A percentile compares a stretch with the other conserved stretches of the same genome.
These are phyloP conservation scores for Pyrocephalus nanus DNA, from an alignment of 2,797 vertebrate species.

Conservation along the genomic window DNA sequence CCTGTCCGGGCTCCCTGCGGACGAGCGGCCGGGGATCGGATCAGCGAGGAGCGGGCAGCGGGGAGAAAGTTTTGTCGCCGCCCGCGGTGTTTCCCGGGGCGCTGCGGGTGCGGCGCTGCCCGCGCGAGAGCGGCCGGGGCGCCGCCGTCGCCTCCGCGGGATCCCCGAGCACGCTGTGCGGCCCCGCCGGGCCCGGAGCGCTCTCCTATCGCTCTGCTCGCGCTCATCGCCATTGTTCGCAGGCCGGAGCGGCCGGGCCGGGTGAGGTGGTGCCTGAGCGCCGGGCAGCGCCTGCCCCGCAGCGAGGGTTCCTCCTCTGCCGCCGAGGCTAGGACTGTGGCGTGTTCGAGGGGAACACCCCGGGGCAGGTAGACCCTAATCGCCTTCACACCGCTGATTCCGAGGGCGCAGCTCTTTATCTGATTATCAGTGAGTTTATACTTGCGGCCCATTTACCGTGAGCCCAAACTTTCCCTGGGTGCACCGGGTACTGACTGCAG, in stretches of 20 bases:
- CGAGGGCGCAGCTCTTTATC: background rate
- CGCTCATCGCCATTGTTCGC: slow-evolving; percentile 69
- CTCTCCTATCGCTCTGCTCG: background rate
- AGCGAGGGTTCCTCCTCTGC: no score
- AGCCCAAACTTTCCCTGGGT: background rate
- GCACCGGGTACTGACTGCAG: background rate
- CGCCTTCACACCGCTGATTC: background rate
- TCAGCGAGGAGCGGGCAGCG: background rate
- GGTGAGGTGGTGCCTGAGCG: background rate
- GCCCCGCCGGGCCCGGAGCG: background rate
- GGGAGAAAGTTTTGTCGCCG: background rate
- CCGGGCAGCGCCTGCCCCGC: background rate
- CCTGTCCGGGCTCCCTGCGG: background rate
- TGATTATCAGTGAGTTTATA: background rate
- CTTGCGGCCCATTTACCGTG: background rate
- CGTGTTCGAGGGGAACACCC: background rate
- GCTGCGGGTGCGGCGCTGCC: background rate
- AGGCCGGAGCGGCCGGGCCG: background rate
- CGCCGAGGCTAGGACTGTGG: background rate
- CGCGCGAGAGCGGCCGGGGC: background rate
- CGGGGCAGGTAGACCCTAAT: background rate
- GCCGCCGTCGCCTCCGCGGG: background rate
- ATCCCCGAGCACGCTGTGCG: background rate
- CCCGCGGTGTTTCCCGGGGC: background rate
- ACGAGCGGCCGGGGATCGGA: background rate